Evolutionary conservation across 2,888 invertebrate genomes (phyloP), one percentile per base, ranked within the genome.

Genomic region (Corythucha ciliata): DNA sequence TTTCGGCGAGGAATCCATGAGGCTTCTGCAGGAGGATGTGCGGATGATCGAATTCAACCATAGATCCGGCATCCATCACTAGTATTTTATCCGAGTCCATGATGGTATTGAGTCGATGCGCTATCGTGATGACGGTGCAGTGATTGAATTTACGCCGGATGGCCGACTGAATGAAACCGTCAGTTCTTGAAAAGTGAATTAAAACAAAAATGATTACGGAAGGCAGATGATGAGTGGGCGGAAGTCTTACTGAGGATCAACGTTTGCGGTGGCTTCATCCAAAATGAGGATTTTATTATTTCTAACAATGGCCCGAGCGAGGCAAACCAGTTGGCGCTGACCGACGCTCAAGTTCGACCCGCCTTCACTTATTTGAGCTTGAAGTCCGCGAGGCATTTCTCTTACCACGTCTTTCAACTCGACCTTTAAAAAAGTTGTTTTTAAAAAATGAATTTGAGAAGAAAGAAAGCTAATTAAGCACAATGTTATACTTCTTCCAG

Each of bases 231-330:
- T 34, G 36, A 36, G 36, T 36, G 36, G 36, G 14, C 14, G 14
- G 16, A n/a, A 7, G 16, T 27, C 77, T 75, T 64, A 81, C 76
- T 84, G 83, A 8, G 86, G 86, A 70, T 93, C 91, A 7, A 92
- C 89, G 66, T 91, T 92, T 2, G 92, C 91, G 0, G 92, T 92
- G 16, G 92, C 92, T 69, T 93, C 93, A 65, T 93, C 92, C 59
- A 93, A 73, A 59, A 92, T 82, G 0, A 93, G 73, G 59, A 93
- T 82, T 59, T 78, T 80, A 68, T 89, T 90, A 57, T 83, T 82
- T 21, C 85, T 75, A 16, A 93, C 70, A 61, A 92, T 83, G 32
- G 92, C 92, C 48, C 92, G 75, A 1, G 91, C 92, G 54, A 93
- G 72, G 66, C 92, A 93, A 37, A 93, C 80, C 42, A 93, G 70